Conservation (phyloP, 2,113 vertebrate genomes). For the Ciconia maguari region DNA sequence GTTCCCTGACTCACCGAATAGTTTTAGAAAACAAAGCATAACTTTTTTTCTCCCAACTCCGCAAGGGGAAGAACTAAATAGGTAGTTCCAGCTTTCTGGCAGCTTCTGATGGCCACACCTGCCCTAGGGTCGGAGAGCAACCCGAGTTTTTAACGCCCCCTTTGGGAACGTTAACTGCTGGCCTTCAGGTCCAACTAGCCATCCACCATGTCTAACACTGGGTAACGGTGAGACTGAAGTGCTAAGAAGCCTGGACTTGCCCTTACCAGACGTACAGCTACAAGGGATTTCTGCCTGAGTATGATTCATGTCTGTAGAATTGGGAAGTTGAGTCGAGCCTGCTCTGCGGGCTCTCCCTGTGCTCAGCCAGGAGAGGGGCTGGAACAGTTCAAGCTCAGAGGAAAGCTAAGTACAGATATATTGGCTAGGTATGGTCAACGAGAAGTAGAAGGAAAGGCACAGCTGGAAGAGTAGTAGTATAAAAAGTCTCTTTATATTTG, state of each 20-base stretch:
- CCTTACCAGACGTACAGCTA: neutral
- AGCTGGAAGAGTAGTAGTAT: neutral
- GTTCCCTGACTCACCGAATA: neutral
- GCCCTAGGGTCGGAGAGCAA: neutral
- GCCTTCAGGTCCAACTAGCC: neutral
- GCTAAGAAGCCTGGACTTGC: neutral
- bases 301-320: neutral
- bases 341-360: neutral
- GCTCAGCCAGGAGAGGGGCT: neutral
- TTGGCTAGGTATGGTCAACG: neutral
- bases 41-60: too few relatives aligned
- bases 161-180: neutral
- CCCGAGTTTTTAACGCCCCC: neutral
- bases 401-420: neutral
- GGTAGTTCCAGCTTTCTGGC: neutral
- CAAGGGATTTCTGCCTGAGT: neutral
- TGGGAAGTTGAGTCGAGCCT: neutral
- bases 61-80: neutral
- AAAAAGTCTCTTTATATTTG: neutral
- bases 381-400: neutral
- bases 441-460: neutral
- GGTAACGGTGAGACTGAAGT: fast-evolving
- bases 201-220: too few relatives aligned
- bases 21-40: neutral
- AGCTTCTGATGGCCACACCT: neutral